These are phyloP conservation scores for Neoascia interrupta DNA, from an alignment of 2,888 invertebrate species.

Conservation along the genomic window DNA sequence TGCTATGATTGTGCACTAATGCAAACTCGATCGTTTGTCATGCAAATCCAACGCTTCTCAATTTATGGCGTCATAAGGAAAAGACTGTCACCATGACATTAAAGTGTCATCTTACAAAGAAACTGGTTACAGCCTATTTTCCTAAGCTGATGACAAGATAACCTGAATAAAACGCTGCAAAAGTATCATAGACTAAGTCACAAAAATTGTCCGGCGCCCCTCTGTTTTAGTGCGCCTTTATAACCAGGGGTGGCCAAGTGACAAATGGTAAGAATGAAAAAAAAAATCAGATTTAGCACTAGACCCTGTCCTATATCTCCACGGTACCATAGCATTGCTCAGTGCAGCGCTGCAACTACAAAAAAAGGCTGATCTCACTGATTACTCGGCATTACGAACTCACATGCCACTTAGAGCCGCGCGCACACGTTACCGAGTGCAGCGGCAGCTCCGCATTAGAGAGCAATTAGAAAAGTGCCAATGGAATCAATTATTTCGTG, in stretches of 20 bases:
- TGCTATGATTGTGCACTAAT: background rate
- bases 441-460: constrained; percentile 51
- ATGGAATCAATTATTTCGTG: constrained; percentile 67
- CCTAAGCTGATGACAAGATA: background rate
- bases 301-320: constrained; percentile 54
- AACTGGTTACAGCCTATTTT: constrained; percentile 12
- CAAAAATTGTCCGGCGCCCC: constrained; percentile 41
- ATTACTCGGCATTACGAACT: constrained; percentile 41
- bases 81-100: constrained; percentile 22
- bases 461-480: constrained; percentile 68
- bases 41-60: constrained; percentile 32
- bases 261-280: background rate
- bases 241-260: background rate
- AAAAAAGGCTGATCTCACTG: constrained; percentile 14
- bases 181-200: constrained; percentile 52
- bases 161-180: background rate
- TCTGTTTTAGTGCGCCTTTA: too few species aligned
- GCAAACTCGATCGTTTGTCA: constrained; percentile 20
- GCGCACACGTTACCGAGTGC: constrained; percentile 10
- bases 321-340: constrained; percentile 27
- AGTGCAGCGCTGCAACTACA: background rate
- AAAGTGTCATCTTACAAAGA: constrained; percentile 15
- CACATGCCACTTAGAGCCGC: constrained; percentile 50
- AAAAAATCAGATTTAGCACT: constrained; percentile 20
- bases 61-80: constrained; percentile 35